Evolutionary conservation across 2,113 vertebrate genomes (phyloP).

Genomic region (Triplophysa siluroides): DNA sequence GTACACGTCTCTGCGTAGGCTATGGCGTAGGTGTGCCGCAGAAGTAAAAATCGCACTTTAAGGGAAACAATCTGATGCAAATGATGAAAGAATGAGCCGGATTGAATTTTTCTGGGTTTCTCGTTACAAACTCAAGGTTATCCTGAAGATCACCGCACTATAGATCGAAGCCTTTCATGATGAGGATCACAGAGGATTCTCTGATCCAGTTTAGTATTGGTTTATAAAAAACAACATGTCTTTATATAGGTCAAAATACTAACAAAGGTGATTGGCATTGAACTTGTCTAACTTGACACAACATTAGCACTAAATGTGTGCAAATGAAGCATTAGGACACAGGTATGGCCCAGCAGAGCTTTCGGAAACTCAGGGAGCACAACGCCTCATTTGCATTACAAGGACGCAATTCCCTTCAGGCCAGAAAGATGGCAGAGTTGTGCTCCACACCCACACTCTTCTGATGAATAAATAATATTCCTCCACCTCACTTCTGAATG

Average conservation of each 20-base stretch:
- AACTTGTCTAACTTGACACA: constrained; percentile 19
- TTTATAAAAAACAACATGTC: neutral
- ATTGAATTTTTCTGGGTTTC: neutral
- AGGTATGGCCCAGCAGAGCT: constrained; percentile 26
- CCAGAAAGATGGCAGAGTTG: constrained; percentile 56
- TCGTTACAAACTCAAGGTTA: neutral
- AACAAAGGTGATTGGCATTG: constrained; percentile 4
- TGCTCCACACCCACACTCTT: constrained; percentile 60
- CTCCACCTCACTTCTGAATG: constrained; percentile 48
- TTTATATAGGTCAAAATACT: constrained; percentile 19
- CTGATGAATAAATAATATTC: constrained; percentile 68
- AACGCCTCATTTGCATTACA: constrained; percentile 59
- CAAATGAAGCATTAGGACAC: constrained; percentile 44
- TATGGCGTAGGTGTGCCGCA: too few relatives aligned
- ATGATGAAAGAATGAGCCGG: neutral
- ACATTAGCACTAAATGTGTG: constrained; percentile 32
- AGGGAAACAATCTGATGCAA: neutral
- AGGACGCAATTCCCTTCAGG: constrained; percentile 58
- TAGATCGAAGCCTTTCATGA: constrained; percentile 17
- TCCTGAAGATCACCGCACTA: neutral
- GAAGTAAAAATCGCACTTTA: neutral
- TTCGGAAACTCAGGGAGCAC: constrained; percentile 17
- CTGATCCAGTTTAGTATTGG: neutral
- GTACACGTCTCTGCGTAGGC: too few relatives aligned
- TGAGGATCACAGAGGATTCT: neutral